Evolutionary conservation across 1,140 invertebrate genomes (phyloP).

Genomic region (Meteorus sp.): DNA sequence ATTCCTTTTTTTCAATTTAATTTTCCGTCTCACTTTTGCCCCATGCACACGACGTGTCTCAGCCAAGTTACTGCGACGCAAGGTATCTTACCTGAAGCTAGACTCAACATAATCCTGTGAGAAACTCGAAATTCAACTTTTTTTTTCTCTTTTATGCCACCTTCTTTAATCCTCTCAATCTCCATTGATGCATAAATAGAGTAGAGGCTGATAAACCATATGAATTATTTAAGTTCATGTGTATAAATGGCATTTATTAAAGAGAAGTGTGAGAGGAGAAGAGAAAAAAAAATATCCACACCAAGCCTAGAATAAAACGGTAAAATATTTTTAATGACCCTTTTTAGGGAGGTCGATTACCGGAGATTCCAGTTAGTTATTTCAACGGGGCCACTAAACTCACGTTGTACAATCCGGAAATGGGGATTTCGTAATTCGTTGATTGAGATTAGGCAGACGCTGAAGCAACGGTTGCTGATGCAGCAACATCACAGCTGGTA

Average conservation of each 20-base stretch:
- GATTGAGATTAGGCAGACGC: slow-evolving; percentile 13
- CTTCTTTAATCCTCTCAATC: slow-evolving; percentile 1
- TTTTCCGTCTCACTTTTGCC: neutral
- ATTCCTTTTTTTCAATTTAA: neutral
- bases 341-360: neutral
- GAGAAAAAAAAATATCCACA: slow-evolving; percentile 3
- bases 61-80: neutral
- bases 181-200: slow-evolving; percentile 9
- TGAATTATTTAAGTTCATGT: neutral
- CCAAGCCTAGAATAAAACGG: neutral
- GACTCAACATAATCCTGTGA: neutral
- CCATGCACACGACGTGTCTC: neutral
- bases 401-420: neutral
- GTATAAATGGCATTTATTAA: neutral
- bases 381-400: neutral
- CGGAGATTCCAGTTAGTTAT: neutral
- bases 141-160: neutral
- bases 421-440: slow-evolving; percentile 7
- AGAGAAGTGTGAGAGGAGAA: neutral
- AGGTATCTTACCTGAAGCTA: slow-evolving; percentile 6
- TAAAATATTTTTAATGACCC: slow-evolving; percentile 11
- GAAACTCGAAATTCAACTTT: slow-evolving; percentile 21
- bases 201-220: slow-evolving; percentile 15
- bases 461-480: no score
- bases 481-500: no score